Base-by-base conservation (phyloP, 2,797 vertebrate genomes). In the Cercopithecus diana region DNA sequence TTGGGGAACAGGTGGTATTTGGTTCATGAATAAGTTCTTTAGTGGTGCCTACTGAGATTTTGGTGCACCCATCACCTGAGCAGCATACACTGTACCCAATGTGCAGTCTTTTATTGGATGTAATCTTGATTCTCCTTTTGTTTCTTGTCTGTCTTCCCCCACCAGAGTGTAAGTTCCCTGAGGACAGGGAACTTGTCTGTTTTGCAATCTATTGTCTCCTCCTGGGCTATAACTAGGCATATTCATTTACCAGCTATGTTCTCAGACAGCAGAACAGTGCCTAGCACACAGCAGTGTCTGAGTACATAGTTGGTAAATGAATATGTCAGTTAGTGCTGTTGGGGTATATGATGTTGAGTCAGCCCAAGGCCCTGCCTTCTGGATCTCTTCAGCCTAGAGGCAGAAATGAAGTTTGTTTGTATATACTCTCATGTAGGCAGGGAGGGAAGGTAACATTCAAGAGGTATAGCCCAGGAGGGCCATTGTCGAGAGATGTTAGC, bases 321-420 rank as follows among this genome's bases (percentile, higher is more conserved):
- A 30, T 19, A 2, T 24, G 61, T 36, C 5, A 2, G 0, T n/a
- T 28, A 43, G 43, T 20, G 36, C 87, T 43, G 2, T n/a, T 45
- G 77, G 58, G 57, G 1, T 43, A 17, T 39, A 1, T 20, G n/a
- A 58, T 41, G 73, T 50, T 19, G 43, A 93, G 52, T 45, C 50
- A 19, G 30, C 50, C 33, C 1, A 73, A 76, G 75, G 3, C 72
- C 17, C 41, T 86, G 58, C 1, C 30, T 39, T 64, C 5, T 1
- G 45, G 12, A 61, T 52, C 87, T 41, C 85, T 95, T 80, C 30
- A 73, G 70, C 13, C 61, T 82, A 24, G 70, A 84, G 79, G 36
- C 36, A 92, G 72, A 81, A n/a, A 26, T 77, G 50, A 88, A 85
- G n/a, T 41, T 58, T 64, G 76, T 89, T 43, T 58, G 17, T 36